Evolutionary conservation across 2,113 vertebrate species (phyloP).

Genomic region (Percina caprodes): DNA sequence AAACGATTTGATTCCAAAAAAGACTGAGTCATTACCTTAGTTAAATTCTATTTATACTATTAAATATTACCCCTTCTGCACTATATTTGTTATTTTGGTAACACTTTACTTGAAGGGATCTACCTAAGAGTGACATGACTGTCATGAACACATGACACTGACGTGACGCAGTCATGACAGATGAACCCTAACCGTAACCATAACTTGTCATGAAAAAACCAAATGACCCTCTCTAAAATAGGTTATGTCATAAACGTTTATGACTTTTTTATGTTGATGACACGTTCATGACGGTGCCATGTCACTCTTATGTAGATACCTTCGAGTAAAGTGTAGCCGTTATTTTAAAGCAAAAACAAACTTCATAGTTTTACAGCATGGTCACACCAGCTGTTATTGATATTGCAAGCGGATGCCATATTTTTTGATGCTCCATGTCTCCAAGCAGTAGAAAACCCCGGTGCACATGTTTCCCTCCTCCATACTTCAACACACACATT

Average conservation of each 20-base stretch:
- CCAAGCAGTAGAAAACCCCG: conserved; percentile 1
- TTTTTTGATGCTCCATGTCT: conserved; percentile 32
- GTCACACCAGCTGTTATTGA: conserved; percentile 22
- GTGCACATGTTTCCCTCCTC: not conserved
- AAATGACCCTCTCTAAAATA: no score
- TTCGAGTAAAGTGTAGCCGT: not conserved
- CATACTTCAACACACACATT: not conserved
- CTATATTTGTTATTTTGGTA: no score
- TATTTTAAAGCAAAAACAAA: conserved; percentile 5
- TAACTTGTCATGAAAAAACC: no score
- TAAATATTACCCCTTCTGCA: not conserved
- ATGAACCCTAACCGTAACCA: no score
- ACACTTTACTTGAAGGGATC: no score
- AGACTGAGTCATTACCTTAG: not conserved
- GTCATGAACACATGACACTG: no score
- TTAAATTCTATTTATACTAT: not conserved
- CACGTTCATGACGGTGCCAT: no score
- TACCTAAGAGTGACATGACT: no score
- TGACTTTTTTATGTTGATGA: no score
- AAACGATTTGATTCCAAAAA: conserved; percentile 4
- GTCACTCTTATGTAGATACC: no score
- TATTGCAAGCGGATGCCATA: not conserved
- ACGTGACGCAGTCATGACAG: no score
- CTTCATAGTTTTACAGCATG: conserved; percentile 17
- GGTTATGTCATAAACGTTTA: no score